Conservation (phyloP, 2,797 vertebrate species). For the Prunella strophiata region DNA sequence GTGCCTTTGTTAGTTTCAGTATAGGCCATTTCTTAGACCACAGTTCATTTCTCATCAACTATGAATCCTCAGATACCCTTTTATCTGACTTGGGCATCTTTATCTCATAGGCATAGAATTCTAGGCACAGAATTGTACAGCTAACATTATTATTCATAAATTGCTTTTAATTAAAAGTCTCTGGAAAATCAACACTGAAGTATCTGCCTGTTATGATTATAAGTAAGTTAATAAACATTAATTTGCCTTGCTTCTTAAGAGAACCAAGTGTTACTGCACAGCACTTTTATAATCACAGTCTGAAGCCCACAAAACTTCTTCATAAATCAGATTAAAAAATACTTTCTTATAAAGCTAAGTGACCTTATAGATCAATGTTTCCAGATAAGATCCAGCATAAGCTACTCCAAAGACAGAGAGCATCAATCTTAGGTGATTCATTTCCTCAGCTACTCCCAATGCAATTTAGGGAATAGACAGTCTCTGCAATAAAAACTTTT, state of each 20-base stretch:
- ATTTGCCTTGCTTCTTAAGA: constrained; percentile 2
- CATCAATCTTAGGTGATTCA: constrained; percentile 49
- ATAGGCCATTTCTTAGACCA: not conserved
- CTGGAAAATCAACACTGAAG: not conserved
- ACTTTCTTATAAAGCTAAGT: constrained; percentile 41
- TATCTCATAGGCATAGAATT: not conserved
- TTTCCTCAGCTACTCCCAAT: not conserved
- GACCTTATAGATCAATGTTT: constrained; percentile 25
- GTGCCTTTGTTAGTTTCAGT: not conserved
- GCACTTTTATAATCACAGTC: not conserved
- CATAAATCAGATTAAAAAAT: constrained; percentile 32
- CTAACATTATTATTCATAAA: not conserved
- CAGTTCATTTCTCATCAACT: not conserved
- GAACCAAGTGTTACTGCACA: not conserved
- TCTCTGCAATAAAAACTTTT: constrained; percentile 17
- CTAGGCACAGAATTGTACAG: not conserved
- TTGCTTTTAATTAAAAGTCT: constrained; percentile 11
- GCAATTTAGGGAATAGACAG: constrained; percentile 19
- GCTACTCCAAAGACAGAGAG: constrained; percentile 6
- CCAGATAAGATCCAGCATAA: constrained; percentile 27
- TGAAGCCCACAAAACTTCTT: not conserved
- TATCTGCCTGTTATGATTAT: not conserved
- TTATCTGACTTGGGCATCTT: not conserved
- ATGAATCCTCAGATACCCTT: not conserved
- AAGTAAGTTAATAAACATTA: constrained; percentile 9